Base-by-base conservation (phyloP, 2,888 invertebrate genomes). In the Agriopis marginaria region DNA sequence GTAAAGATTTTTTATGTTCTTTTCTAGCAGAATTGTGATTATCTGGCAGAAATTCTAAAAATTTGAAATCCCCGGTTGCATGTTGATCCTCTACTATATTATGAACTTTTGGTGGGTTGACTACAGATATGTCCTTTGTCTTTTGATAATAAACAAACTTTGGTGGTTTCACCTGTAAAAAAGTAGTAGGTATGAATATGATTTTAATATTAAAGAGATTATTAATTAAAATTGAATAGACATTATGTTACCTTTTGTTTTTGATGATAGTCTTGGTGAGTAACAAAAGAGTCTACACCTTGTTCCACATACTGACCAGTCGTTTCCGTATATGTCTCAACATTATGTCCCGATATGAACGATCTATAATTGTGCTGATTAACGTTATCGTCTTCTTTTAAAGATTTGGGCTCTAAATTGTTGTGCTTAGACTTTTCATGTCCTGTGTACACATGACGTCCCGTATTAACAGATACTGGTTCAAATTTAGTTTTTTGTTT, bases 341-440 rank as follows among this genome's bases (percentile, higher is more conserved):
- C 65, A 50, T 82, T 81, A 66, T 83, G 75, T n/a, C 80, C 81
- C 0, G 79, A 71, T 2, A 79, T 69, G 54, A 76, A 82, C 10
- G 80, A 78, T 44, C 76, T 78, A 8, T 66, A 61, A 5, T 56
- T 73, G 14, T 69, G 68, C 11, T 66, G 59, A 1, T 42, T 42
- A n/a, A 32, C 5, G 0, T 65, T 67, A 10, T 60, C 56, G 32
- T 53, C 66, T 39, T 68, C 53, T 12, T 58, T 17, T 32, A 73
- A 63, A 14, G 70, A 74, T 11, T 62, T 62, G 6, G 87, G 86
- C 55, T 87, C 86, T 42, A 87, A 72, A 62, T 83, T 72, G 6
- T 76, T 40, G 65, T 78, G 78, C 23, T 60, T 59, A 44, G 39
- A 12, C 14, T 40, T 44, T 12, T 65, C 61, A 47, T 71, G 45